Evolutionary conservation across 2,888 invertebrate genomes (phyloP), one percentile per base, ranked within the genome.

Genomic region (Antheraea yamamai): DNA sequence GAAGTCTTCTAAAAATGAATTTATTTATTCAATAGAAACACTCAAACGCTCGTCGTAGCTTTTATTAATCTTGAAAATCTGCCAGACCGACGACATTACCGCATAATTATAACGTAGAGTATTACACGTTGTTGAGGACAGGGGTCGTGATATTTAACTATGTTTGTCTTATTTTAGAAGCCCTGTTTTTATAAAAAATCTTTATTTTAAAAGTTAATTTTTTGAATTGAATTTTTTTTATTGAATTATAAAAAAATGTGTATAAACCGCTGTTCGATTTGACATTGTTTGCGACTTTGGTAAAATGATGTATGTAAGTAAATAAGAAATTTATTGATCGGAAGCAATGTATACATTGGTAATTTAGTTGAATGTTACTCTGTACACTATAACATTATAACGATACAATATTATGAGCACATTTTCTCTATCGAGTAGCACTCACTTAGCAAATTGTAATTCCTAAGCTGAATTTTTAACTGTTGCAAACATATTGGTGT

Each of bases 11-110:
- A 2, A 52, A 70, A 52, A 70, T 35, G 23, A 14, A 70, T 70
- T 55, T n/a, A 70, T 74, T n/a, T n/a, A 8, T 70, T 71, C 70
- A 71, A 70, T 39, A 52, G 70, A 74, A 74, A 39, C 18, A 51
- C 70, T 10, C 20, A 74, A 58, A 70, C 23, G 6, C 70, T 70
- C 70, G 20, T 70, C 70, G 20, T n/a, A 39, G 70, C 39, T 39
- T 70, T 70, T 70, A 70, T 35, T 23, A 70, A 39, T 39, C n/a
- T 74, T 74, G 74, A 68, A 74, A 39, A 39, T 20, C 16, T 52
- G 74, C 70, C 74, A 74, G 20, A 70, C 10, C 35, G 55, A n/a
- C 23, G 30, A 39, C n/a, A 68, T 68, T 70, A 70, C 35, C 39
- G n/a, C 70, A 39, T 4, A 20, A 70, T 70, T 14, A 70, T 39